Conservation (phyloP, 2,113 vertebrate genomes). For the Coptodon rendalli region DNA sequence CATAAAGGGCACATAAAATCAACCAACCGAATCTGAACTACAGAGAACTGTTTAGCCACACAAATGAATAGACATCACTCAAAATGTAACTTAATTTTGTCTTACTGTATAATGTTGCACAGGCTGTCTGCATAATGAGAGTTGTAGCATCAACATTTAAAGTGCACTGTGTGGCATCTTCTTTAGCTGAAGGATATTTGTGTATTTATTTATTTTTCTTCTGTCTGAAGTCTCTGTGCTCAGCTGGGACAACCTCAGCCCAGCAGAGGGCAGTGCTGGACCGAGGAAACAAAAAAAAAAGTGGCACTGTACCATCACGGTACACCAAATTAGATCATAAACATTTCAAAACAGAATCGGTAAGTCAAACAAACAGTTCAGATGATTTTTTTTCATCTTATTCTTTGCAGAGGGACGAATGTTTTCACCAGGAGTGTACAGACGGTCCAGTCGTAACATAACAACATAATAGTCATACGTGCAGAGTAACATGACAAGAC, state of each 20-base stretch:
- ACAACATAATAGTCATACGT: not conserved
- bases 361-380: not conserved
- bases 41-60: not conserved
- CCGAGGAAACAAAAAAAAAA: not conserved
- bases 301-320: not conserved
- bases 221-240: not conserved
- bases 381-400: rapidly evolving
- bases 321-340: not conserved
- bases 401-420: not conserved
- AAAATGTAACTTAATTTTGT: not conserved
- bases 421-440: not conserved
- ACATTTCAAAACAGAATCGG: not conserved
- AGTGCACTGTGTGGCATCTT: not conserved
- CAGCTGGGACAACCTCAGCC: not conserved
- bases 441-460: not conserved
- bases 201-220: not conserved
- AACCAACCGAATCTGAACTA: not conserved
- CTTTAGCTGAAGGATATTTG: not conserved
- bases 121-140: not conserved
- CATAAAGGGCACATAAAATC: not conserved
- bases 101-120: not conserved
- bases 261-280: constrained; percentile 51
- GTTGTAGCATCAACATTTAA: not conserved
- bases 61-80: not conserved
- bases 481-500: not conserved